Evolutionary conservation across 2,888 invertebrate species (phyloP), one percentile per base, ranked within the genome.

Genomic region (Argyresthia goedartella): DNA sequence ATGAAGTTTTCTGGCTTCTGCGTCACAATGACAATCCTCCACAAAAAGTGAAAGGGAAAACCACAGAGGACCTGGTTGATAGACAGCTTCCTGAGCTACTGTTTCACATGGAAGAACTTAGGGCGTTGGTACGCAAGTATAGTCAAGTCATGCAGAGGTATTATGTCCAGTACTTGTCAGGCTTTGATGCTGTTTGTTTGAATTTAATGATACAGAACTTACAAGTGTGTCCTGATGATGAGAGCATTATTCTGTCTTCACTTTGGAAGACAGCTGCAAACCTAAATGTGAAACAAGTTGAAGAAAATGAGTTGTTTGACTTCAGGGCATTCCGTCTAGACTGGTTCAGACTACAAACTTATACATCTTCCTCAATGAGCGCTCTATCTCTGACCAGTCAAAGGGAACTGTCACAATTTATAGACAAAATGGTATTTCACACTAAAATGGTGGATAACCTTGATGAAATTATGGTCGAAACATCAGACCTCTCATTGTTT

Each of bases 401-500:
- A 65, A 89, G 92, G 60, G 95, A 95, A 60, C 79, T 99, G 55
- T 96, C 97, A 6, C 93, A 94, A 49, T 91, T 97, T 58, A 91
- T 99, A 75, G 99, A 99, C 76, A 96, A 96, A 44, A 93, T 98
- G 73, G 92, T 96, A 39, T 99, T 99, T 71, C 99, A 99, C 71
- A 95, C 98, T 0, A 96, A 97, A 79, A 97, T 99, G 92, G 97
- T 99, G 1, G 99, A 99, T 73, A 95, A 95, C 74, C 89, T 99
- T 50, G 99, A 99, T 80, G 98, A 99, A 78, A 95, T 99, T 73
- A 88, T 99, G 62, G 93, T 95, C 1, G 99, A 99, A 78, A 96
- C 98, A 2, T 98, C 98, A 0, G 99, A 99, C 86, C 88, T 99
- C 14, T 98, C 98, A 0, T 92, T 99, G 58, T 99, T 99, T 74